Evolutionary conservation across 2,113 vertebrate genomes (phyloP).

Genomic region (Coturnix japonica): DNA sequence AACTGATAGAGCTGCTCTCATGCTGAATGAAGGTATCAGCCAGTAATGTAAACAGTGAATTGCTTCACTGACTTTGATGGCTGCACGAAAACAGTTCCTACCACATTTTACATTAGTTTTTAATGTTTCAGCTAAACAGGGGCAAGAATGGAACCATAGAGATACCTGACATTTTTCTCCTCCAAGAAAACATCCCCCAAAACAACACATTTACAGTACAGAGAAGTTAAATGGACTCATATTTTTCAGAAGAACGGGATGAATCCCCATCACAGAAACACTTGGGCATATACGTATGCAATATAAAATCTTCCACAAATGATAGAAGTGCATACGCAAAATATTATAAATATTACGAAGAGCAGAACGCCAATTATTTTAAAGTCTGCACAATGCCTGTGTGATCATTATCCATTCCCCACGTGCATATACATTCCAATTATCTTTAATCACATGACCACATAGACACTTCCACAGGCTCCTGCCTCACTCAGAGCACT

Average conservation of each 20-base stretch:
- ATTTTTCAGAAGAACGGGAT: not conserved
- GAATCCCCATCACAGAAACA: not conserved
- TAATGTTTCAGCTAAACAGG: not conserved
- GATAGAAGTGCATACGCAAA: not conserved
- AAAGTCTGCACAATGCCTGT: not conserved
- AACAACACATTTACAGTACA: not conserved
- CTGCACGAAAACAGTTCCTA: not conserved
- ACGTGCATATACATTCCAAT: too few species aligned
- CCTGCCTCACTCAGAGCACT: not conserved
- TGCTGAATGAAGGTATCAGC: constrained; percentile 12
- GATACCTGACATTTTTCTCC: not conserved
- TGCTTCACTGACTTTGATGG: not conserved
- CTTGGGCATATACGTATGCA: not conserved
- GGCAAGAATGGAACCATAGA: not conserved
- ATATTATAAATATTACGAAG: not conserved
- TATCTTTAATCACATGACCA: not conserved
- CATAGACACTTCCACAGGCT: not conserved
- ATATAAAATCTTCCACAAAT: not conserved
- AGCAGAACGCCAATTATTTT: not conserved
- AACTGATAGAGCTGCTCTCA: not conserved
- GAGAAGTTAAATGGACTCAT: not conserved
- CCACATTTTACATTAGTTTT: not conserved
- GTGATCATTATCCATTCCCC: not conserved
- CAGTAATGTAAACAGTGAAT: not conserved
- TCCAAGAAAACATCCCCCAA: not conserved